phyloP scores from a whole-genome alignment of 2,888 invertebrate genomes.

The Pachydiplax longipennis region DNA sequence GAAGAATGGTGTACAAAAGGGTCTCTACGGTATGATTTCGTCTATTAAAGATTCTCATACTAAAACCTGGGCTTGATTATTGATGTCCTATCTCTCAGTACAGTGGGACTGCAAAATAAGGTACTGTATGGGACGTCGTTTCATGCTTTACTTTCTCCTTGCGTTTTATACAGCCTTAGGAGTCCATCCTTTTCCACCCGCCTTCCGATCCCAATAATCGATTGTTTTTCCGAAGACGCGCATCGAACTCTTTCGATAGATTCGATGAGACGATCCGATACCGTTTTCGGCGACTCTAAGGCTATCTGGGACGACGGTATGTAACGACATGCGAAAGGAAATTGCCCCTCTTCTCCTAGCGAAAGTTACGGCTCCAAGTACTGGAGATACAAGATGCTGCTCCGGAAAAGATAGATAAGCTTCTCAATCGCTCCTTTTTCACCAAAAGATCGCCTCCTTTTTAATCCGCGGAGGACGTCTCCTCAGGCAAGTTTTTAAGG shows the following conservation, averaged over 20 bases:
- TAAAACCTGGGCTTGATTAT: too few relatives aligned
- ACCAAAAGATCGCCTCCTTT: not conserved
- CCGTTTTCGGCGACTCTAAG: slow-evolving; percentile 12
- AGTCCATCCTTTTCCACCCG: too few relatives aligned
- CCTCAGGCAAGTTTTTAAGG: too few relatives aligned
- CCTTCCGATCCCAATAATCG: not conserved
- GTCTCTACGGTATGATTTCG: too few relatives aligned
- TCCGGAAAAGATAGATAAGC: not conserved
- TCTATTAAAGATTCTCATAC: too few relatives aligned
- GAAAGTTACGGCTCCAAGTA: slow-evolving; percentile 3
- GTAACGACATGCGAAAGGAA: not conserved
- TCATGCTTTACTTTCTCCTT: too few relatives aligned
- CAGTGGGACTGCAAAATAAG: too few relatives aligned
- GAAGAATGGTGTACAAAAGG: too few relatives aligned
- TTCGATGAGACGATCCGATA: not conserved
- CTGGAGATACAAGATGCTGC: not conserved
- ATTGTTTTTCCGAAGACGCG: not conserved
- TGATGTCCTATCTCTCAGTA: too few relatives aligned
- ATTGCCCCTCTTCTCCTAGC: not conserved
- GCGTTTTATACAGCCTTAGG: too few relatives aligned
- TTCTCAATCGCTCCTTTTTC: not conserved
- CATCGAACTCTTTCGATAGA: not conserved
- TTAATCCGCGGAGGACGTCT: not conserved
- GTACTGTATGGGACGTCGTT: too few relatives aligned
- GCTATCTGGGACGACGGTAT: not conserved